Base-by-base conservation (phyloP, 2,797 vertebrate genomes). In the Notolabrus celidotus region DNA sequence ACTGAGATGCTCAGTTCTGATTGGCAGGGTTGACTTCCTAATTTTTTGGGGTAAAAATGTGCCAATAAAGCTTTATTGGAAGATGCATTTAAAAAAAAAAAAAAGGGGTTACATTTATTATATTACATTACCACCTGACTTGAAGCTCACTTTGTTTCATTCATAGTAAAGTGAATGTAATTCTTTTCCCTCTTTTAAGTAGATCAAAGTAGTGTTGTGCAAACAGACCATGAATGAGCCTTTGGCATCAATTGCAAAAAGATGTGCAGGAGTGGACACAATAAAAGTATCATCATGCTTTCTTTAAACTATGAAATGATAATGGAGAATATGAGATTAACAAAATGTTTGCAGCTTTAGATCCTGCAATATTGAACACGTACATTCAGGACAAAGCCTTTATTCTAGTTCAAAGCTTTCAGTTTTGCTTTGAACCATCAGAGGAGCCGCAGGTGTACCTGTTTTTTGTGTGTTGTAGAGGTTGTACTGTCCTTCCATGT, bases 61-160 rank as follows among this genome's bases (percentile, higher is more conserved):
- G 41, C 3, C 8, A 3, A 10, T 4, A 22, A 14, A 23, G 20
- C 20, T 3, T 27, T 49, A 3, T 47, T 6, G 31, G 12, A 15
- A 3, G 5, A 55, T 42, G 46, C 39, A 27, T 39, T 59, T 59
- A 25, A 7, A 25, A 17, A 33, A 17, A 33, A 11, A n/a, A 20
- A 0, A 0, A 4, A n/a, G n/a, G n/a, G n/a, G 1, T 25, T 14
- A 0, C n/a, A 33, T 17, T 17, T 46, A 23, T 7, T 11, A 20
- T 19, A 10, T 20, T 19, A 22, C 22, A 11, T 19, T 9, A 12
- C 20, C 43, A 45, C 43, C 19, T 22, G 7, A 12, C 4, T 0
- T 22, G 19, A 45, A 45, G 10, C 17, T 9, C 14, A 36, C n/a
- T n/a, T n/a, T n/a, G n/a, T n/a, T n/a, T n/a, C n/a, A n/a, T n/a